phyloP scores from a whole-genome alignment of 2,888 invertebrate genomes.

The Netelia fuscicornis region DNA sequence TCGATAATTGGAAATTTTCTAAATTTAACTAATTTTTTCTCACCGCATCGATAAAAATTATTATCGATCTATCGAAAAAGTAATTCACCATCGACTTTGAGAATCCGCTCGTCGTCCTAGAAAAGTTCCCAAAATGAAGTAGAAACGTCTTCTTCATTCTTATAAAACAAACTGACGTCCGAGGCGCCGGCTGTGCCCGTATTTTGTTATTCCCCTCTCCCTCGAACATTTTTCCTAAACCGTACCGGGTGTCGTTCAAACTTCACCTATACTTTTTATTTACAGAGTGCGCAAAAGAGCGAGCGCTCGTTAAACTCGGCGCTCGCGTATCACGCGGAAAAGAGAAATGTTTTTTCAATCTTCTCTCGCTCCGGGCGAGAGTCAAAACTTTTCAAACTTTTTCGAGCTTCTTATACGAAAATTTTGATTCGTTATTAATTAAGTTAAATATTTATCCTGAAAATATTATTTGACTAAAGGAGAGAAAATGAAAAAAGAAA shows the following conservation, averaged over 20 bases:
- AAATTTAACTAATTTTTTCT: no score
- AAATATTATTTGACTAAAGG: not conserved
- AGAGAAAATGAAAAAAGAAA: not conserved
- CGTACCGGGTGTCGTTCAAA: conserved; percentile 31
- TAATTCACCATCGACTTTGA: not conserved
- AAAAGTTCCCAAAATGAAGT: conserved; percentile 10
- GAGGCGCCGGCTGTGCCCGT: conserved; percentile 46
- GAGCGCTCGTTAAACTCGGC: not conserved
- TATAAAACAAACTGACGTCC: conserved; percentile 41
- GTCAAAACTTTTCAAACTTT: no score
- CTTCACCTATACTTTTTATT: not conserved
- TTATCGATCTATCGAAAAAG: not conserved
- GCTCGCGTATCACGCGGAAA: not conserved
- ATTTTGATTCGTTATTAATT: no score
- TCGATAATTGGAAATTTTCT: no score
- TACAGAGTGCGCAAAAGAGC: conserved; percentile 24
- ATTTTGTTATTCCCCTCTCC: conserved; percentile 29
- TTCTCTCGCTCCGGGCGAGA: no score
- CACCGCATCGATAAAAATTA: not conserved
- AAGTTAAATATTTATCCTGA: no score
- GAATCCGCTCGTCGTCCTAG: conserved; percentile 37
- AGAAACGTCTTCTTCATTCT: conserved; percentile 44
- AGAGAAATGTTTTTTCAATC: not conserved
- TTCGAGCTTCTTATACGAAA: no score
- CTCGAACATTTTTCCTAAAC: conserved; percentile 34